A percentile compares a stretch with the other conserved stretches of the same genome.
phyloP scores from a whole-genome alignment of 2,113 vertebrate species.

The Andinoacara biseriatus region DNA sequence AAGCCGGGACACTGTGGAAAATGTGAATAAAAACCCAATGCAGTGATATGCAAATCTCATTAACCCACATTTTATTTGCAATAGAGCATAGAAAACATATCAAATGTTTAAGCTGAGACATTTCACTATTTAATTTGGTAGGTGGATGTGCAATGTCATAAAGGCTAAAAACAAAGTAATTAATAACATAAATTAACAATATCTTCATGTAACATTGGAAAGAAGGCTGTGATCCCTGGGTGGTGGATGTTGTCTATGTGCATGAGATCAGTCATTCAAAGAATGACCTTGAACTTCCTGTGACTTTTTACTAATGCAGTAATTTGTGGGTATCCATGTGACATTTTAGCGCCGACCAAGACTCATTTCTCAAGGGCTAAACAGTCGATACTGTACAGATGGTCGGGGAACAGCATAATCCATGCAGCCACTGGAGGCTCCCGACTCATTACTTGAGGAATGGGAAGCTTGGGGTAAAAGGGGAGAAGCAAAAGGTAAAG shows the following conservation, averaged over 20 bases:
- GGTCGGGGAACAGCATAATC: slow-evolving; percentile 33
- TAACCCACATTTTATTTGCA: no score
- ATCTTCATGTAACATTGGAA: background rate
- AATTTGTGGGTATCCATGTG: slow-evolving; percentile 22
- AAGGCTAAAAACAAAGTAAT: background rate
- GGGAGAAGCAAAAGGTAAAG: slow-evolving; percentile 57
- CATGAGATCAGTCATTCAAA: background rate
- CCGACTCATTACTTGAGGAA: slow-evolving; percentile 55
- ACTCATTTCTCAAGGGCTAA: slow-evolving; percentile 27
- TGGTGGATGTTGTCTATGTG: background rate
- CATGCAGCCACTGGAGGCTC: slow-evolving; percentile 15
- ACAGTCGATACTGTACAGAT: slow-evolving; percentile 54
- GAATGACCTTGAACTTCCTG: slow-evolving; percentile 50
- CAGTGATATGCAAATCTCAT: no score
- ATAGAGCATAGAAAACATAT: no score
- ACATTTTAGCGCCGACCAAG: slow-evolving; percentile 46
- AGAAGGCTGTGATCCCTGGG: background rate
- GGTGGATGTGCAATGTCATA: background rate
- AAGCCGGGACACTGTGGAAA: no score
- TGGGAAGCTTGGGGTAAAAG: slow-evolving; percentile 54
- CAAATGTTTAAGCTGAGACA: no score
- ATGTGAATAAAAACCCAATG: no score
- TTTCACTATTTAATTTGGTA: background rate
- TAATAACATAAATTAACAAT: background rate
- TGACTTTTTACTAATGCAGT: slow-evolving; percentile 47